These are phyloP conservation scores for Caenorhabditis brenneri DNA, from an alignment of 1,140 invertebrate genomes.

Conservation along the genomic window DNA sequence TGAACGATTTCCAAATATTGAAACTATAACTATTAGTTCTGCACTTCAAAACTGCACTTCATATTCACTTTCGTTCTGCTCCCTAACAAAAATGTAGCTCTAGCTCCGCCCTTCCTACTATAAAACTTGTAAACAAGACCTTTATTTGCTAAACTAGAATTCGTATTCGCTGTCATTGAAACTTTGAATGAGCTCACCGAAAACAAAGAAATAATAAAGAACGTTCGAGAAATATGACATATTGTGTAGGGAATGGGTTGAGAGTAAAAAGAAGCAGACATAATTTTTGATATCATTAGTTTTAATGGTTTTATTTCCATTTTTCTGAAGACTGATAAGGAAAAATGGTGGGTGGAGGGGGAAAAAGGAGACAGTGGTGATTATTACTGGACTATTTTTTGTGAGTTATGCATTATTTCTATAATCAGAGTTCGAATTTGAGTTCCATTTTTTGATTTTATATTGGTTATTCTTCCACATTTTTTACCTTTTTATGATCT, in stretches of 20 bases:
- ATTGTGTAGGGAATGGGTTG: background rate
- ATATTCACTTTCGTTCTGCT: too few relatives aligned
- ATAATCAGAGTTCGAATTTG: too few relatives aligned
- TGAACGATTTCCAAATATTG: too few relatives aligned
- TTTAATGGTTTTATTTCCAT: background rate
- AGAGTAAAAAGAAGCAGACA: constrained; percentile 31
- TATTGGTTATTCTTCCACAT: too few relatives aligned
- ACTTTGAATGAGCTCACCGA: background rate
- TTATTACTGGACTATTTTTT: too few relatives aligned
- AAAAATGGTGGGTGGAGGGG: background rate
- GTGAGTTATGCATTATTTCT: too few relatives aligned
- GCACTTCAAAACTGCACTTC: too few relatives aligned
- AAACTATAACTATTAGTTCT: too few relatives aligned
- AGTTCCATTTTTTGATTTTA: too few relatives aligned
- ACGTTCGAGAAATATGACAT: background rate
- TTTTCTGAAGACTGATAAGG: constrained; percentile 7
- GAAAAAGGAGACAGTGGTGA: too few relatives aligned
- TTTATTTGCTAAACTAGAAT: background rate
- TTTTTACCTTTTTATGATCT: too few relatives aligned
- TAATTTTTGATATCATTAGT: background rate
- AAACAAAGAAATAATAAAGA: background rate
- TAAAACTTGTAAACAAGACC: background rate
- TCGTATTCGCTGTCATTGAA: background rate
- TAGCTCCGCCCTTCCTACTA: background rate
- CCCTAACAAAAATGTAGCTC: too few relatives aligned